A percentile compares a stretch with the other conserved stretches of the same genome.
phyloP scores from a whole-genome alignment of 2,888 invertebrate species.

The Pegoplata infirma region DNA sequence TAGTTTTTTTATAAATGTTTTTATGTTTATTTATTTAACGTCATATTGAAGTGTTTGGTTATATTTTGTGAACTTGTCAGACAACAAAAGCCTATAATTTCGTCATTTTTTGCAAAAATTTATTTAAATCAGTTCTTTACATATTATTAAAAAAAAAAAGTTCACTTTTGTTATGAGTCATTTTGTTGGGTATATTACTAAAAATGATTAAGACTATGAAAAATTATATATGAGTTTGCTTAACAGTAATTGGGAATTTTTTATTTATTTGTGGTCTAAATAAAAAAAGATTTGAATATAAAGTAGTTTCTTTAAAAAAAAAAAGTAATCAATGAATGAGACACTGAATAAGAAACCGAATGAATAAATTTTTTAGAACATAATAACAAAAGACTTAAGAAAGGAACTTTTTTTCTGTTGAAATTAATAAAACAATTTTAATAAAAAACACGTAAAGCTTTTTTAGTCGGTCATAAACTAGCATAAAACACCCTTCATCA shows the following conservation, averaged over 20 bases:
- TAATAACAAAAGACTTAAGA: too few species aligned
- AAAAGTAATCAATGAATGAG: neutral
- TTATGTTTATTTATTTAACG: neutral
- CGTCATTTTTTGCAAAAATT: slow-evolving; percentile 41
- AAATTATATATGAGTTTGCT: slow-evolving; percentile 14
- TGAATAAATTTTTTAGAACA: too few species aligned
- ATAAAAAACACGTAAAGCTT: too few species aligned
- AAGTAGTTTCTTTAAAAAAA: neutral
- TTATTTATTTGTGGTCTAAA: slow-evolving; percentile 25
- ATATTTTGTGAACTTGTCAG: neutral
- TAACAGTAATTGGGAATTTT: slow-evolving; percentile 8
- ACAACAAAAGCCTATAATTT: slow-evolving; percentile 31
- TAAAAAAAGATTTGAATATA: slow-evolving; percentile 5
- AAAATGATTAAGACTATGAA: neutral
- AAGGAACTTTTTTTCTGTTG: too few species aligned
- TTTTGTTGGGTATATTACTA: neutral
- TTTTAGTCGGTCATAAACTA: too few species aligned
- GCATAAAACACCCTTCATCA: too few species aligned
- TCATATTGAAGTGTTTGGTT: neutral
- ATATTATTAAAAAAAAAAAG: neutral
- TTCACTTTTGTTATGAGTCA: slow-evolving; percentile 21
- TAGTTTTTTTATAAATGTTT: neutral
- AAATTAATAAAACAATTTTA: too few species aligned
- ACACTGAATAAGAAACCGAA: too few species aligned
- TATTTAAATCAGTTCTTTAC: neutral